Conservation (phyloP, 2,113 vertebrate species). For the Antigone vipio region DNA sequence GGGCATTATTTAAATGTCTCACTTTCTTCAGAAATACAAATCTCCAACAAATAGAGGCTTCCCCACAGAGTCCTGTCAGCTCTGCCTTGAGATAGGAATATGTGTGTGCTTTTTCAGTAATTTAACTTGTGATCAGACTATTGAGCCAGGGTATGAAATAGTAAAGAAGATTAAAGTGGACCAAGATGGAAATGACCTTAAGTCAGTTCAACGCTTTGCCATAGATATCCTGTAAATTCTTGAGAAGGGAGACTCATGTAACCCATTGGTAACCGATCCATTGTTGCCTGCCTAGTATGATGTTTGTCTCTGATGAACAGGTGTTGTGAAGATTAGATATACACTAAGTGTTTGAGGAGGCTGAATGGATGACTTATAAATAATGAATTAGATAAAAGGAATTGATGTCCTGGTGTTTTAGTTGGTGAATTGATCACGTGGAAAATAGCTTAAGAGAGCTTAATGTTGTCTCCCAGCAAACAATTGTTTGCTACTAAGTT, state of each 20-base stretch:
- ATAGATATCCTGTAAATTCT: not conserved
- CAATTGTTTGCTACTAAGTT: not conserved
- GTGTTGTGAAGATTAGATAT: not conserved
- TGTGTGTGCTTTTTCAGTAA: not conserved
- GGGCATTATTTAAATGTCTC: not conserved
- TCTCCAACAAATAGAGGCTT: not conserved
- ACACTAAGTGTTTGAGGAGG: not conserved
- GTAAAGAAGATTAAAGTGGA: not conserved
- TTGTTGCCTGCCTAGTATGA: not conserved
- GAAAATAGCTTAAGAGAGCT: not conserved
- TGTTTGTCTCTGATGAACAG: not conserved
- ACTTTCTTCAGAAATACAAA: not conserved
- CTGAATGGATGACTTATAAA: not conserved
- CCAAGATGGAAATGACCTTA: not conserved
- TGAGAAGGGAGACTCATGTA: not conserved
- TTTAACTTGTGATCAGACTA: not conserved
- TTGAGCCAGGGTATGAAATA: not conserved
- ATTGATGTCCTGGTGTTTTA: not conserved
- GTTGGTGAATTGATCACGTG: not conserved
- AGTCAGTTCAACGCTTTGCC: not conserved
- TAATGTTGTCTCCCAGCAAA: not conserved
- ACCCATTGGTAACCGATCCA: not conserved
- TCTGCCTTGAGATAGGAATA: not conserved
- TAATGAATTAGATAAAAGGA: not conserved
- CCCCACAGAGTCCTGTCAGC: not conserved